A percentile compares a stretch with the other conserved stretches of the same genome.
phyloP scores from a whole-genome alignment of 2,888 invertebrate genomes.

The Trachelus stipa region DNA sequence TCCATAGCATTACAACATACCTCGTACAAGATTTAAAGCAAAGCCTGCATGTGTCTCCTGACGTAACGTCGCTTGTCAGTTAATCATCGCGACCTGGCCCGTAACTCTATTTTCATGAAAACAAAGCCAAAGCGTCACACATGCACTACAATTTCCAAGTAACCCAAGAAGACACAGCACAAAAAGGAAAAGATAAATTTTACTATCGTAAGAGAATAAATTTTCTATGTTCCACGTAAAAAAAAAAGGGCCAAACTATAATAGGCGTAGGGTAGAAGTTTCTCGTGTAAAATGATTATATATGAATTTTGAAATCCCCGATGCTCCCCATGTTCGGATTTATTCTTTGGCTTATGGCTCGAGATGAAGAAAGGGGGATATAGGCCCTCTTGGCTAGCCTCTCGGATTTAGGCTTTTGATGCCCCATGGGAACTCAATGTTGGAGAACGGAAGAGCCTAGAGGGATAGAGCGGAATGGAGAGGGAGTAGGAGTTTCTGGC shows the following conservation, averaged over 20 bases:
- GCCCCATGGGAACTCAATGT: slow-evolving; percentile 5
- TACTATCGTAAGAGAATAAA: neutral
- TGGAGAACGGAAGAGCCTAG: neutral
- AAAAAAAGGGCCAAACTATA: neutral
- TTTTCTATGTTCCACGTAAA: neutral
- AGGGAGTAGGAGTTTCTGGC: slow-evolving; percentile 52
- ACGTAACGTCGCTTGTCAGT: slow-evolving; percentile 21
- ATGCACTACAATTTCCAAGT: neutral
- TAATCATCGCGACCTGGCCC: slow-evolving; percentile 40
- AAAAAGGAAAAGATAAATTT: neutral
- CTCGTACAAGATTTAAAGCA: slow-evolving; percentile 54
- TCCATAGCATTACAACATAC: slow-evolving; percentile 54
- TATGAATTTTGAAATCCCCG: neutral
- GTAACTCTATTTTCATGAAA: slow-evolving; percentile 7
- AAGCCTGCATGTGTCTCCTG: slow-evolving; percentile 23
- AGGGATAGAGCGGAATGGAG: slow-evolving; percentile 17
- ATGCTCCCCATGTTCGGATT: neutral
- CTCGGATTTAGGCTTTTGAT: slow-evolving; percentile 14
- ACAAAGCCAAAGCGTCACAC: neutral
- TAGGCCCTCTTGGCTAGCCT: neutral
- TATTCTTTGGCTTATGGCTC: neutral
- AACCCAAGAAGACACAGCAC: neutral
- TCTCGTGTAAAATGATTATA: neutral
- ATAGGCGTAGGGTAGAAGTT: neutral
- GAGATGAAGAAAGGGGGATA: neutral